Evolutionary conservation across 1,140 invertebrate species (phyloP).

Genomic region (Meloidogyne exigua): DNA sequence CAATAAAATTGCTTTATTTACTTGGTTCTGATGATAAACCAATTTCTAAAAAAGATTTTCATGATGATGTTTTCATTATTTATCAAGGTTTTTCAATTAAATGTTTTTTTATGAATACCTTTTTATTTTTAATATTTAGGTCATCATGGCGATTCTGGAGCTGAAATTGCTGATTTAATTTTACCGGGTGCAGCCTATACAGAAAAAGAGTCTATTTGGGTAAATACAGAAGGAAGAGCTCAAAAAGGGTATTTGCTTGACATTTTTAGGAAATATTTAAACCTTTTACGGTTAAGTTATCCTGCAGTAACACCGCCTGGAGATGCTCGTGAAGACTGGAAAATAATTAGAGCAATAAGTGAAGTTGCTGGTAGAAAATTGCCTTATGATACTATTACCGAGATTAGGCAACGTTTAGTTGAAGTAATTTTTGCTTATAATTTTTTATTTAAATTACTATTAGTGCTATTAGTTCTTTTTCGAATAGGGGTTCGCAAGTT

Average conservation of each 20-base stretch:
- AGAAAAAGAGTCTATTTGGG: constrained; percentile 92
- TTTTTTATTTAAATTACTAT: too few relatives aligned
- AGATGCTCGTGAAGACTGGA: constrained; percentile 93
- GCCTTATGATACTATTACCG: constrained; percentile 83
- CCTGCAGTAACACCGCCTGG: constrained; percentile 88
- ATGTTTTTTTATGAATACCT: background rate
- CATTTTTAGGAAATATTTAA: background rate
- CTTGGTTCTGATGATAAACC: constrained; percentile 86
- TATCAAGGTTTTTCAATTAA: constrained; percentile 74
- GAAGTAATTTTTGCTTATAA: constrained; percentile 70
- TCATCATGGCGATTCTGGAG: constrained; percentile 91
- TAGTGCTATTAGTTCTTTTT: too few relatives aligned
- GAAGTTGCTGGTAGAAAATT: constrained; percentile 79
- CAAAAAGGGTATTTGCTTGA: constrained; percentile 73
- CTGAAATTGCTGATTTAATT: constrained; percentile 85
- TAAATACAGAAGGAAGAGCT: constrained; percentile 94
- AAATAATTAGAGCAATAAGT: constrained; percentile 85
- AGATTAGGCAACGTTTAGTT: constrained; percentile 78
- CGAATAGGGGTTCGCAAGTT: too few relatives aligned
- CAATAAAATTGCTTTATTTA: constrained; percentile 81
- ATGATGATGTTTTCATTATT: constrained; percentile 80
- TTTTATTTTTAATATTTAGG: constrained; percentile 64
- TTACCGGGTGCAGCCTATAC: constrained; percentile 96
- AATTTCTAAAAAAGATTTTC: constrained; percentile 76
- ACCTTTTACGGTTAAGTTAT: constrained; percentile 62